Evolutionary conservation across 2,888 invertebrate species (phyloP), one percentile per base, ranked within the genome.

Genomic region (Drosophila greeni): DNA sequence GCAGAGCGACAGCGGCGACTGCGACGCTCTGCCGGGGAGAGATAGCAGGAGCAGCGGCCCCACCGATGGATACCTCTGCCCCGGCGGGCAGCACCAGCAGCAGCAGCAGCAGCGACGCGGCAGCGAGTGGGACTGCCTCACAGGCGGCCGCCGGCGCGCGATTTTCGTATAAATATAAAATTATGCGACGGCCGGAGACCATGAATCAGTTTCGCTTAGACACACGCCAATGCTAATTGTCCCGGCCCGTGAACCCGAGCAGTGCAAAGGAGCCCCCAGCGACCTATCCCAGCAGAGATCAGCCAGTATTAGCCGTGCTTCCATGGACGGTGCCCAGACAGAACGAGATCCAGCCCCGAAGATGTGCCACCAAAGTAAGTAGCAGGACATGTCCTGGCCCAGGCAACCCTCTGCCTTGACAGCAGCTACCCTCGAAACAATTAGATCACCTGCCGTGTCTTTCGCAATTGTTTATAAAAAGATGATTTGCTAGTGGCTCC

Each of bases 151-250:
- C 24, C 29, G 45, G 31, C 36, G 49, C 16, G 51, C 70, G 64
- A 62, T 78, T 81, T 78, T 75, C 58, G 81, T 80, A 84, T 82
- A 80, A 78, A 82, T 82, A 81, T 79, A 84, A 84, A 82, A 80
- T 74, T 72, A 73, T 66, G 66, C 66, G 75, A 53, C 65, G 60
- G 64, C 66, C 71, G 58, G 70, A 66, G 72, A 73, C 43, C 68
- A 76, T 81, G 76, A 82, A 75, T 80, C 83, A 82, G 83, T 84
- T 70, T 74, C 56, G 65, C 67, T 73, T 76, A 76, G 75, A 69
- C 78, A 71, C 78, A 76, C 81, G 81, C 80, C 81, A 84, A 84
- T 74, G 73, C 64, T 76, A 66, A 82, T 81, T 82, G 82, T 74
- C 56, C 56, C 75, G 64, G 72, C 34, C 29, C 24, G 60, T 54